Conservation (phyloP, 1,140 invertebrate species). For the Atta texana region DNA sequence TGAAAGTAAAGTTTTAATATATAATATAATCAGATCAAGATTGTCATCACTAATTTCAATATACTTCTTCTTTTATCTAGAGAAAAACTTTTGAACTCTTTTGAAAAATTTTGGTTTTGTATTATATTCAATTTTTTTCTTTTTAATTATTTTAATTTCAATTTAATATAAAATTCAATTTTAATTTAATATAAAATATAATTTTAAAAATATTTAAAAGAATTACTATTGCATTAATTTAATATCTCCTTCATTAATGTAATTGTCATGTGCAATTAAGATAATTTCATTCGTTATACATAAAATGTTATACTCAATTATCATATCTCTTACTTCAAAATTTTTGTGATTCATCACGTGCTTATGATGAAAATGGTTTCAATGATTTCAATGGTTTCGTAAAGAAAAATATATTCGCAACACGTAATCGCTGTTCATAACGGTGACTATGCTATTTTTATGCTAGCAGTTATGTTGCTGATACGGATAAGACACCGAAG, state of each 20-base stretch:
- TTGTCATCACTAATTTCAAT: neutral
- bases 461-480: neutral
- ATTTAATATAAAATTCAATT: neutral
- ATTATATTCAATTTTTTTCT: neutral
- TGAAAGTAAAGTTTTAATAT: neutral
- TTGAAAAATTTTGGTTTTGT: neutral
- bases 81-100: neutral
- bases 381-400: neutral
- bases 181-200: neutral
- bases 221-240: neutral
- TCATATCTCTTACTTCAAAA: neutral
- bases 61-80: neutral
- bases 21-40: neutral
- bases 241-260: neutral
- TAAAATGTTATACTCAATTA: neutral
- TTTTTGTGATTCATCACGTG: neutral
- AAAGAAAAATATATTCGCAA: neutral
- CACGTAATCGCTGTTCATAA: constrained; percentile 14
- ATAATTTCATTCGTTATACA: neutral
- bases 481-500: constrained; percentile 49
- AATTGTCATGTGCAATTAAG: neutral
- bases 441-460: constrained; percentile 23
- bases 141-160: neutral
- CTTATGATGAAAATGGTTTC: neutral
- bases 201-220: neutral